Conservation (phyloP, 2,888 invertebrate genomes). For the Microctonus brassicae region DNA sequence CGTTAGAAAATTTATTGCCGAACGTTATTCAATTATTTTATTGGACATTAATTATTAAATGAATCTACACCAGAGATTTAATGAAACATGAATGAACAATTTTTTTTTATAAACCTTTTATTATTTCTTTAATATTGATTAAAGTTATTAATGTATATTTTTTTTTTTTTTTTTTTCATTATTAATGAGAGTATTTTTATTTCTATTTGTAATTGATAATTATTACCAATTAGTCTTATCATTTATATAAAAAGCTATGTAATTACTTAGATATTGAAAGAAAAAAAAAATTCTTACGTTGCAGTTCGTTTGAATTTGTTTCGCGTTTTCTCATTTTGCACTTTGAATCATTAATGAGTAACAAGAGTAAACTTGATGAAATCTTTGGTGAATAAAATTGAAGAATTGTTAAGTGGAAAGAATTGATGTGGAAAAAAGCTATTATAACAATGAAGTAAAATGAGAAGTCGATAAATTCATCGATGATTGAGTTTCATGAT, state of each 20-base stretch:
- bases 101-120: neutral
- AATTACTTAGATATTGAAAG: too few species aligned
- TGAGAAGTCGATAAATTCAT: neutral
- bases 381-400: neutral
- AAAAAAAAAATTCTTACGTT: too few species aligned
- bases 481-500: neutral
- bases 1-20: neutral
- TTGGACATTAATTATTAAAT: neutral
- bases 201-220: neutral
- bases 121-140: neutral
- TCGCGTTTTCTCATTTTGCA: neutral
- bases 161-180: too few species aligned
- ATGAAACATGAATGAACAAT: too few species aligned
- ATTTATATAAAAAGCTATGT: too few species aligned
- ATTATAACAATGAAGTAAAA: neutral
- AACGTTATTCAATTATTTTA: slow-evolving; percentile 3
- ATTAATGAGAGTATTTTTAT: neutral
- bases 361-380: neutral
- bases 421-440: neutral
- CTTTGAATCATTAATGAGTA: neutral
- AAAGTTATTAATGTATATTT: neutral
- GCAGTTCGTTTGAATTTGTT: neutral
- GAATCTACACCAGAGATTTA: too few species aligned
- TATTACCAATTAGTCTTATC: neutral
- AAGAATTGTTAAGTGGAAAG: neutral